Conservation (phyloP, 2,113 vertebrate species). For the Triplophysa dalaica region DNA sequence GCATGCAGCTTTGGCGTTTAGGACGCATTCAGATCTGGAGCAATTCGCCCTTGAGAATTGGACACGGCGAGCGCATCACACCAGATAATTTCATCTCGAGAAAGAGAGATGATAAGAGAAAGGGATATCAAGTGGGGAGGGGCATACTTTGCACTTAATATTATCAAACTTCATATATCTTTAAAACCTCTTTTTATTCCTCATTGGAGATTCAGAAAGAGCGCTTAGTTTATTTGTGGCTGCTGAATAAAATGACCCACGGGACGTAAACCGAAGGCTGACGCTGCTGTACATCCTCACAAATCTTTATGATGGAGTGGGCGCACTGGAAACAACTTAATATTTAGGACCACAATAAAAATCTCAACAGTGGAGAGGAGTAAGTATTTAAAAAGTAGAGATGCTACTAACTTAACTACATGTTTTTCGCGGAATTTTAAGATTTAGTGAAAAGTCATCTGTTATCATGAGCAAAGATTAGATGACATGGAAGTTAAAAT, state of each 20-base stretch:
- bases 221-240: constrained; percentile 28
- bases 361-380: background rate
- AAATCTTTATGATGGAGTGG: constrained; percentile 32
- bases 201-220: constrained; percentile 37
- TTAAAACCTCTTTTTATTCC: constrained; percentile 5
- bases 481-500: too few relatives aligned
- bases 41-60: constrained; percentile 14
- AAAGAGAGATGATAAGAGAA: background rate
- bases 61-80: background rate
- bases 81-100: background rate
- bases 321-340: constrained; percentile 3
- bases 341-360: constrained; percentile 13
- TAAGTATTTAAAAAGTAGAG: too few relatives aligned
- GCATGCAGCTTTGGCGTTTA: constrained; percentile 5
- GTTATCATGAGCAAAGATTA: too few relatives aligned
- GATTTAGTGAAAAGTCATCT: too few relatives aligned
- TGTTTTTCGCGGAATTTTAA: too few relatives aligned
- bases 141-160: constrained; percentile 13
- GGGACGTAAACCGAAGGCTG: constrained; percentile 24
- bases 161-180: constrained; percentile 32
- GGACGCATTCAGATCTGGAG: constrained; percentile 13
- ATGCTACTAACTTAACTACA: too few relatives aligned
- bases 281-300: constrained; percentile 17
- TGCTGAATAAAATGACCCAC: constrained; percentile 37
- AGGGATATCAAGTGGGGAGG: too few relatives aligned